These are phyloP conservation scores for Octodon degus DNA, from an alignment of 2,113 vertebrate genomes.

Conservation along the genomic window DNA sequence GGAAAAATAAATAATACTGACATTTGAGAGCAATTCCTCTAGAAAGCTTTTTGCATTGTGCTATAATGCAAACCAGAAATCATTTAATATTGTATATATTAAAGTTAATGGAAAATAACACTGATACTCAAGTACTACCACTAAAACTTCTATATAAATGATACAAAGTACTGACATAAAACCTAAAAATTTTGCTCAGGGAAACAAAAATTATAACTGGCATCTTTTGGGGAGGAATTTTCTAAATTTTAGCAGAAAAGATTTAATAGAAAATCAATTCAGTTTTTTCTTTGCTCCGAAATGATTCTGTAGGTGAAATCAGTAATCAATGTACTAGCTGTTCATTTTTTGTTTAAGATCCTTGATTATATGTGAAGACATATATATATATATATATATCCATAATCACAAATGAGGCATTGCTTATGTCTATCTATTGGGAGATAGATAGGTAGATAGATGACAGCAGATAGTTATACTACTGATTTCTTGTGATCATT, in stretches of 20 bases:
- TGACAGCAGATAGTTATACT: too few relatives aligned
- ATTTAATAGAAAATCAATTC: slow-evolving; percentile 4
- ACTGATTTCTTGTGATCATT: too few relatives aligned
- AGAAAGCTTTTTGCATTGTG: neutral
- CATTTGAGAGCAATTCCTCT: neutral
- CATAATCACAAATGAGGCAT: too few relatives aligned
- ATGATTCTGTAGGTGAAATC: neutral
- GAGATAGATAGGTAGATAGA: too few relatives aligned
- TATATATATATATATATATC: too few relatives aligned
- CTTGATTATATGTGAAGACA: too few relatives aligned
- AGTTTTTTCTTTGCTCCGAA: slow-evolving; percentile 10
- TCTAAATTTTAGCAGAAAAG: neutral
- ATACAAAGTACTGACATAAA: neutral
- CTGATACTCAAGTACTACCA: neutral
- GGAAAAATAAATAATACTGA: neutral
- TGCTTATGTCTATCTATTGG: too few relatives aligned
- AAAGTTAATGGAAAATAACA: slow-evolving; percentile 2
- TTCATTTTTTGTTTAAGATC: neutral
- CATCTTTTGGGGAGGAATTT: neutral
- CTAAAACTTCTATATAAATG: neutral
- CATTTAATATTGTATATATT: neutral
- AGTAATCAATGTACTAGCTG: neutral
- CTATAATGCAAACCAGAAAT: neutral
- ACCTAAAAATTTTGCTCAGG: neutral
- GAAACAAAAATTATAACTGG: neutral